A percentile compares a stretch with the other conserved stretches of the same genome.
phyloP scores from a whole-genome alignment of 2,888 invertebrate species.

The Melieria omissa region DNA sequence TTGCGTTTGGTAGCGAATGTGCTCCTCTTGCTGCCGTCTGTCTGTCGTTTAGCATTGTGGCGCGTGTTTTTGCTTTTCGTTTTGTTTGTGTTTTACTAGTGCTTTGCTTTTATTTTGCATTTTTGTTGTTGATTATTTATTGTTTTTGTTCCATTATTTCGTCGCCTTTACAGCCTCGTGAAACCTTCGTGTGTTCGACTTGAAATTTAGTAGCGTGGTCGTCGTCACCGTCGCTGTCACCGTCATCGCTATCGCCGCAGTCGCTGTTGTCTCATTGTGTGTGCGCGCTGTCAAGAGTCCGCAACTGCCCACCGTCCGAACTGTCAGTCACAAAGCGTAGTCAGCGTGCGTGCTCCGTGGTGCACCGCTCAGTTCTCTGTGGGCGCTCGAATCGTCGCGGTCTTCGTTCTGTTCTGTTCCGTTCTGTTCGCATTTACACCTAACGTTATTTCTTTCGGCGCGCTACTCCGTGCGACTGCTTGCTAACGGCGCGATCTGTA shows the following conservation, averaged over 20 bases:
- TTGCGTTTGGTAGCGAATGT: slow-evolving; percentile 43
- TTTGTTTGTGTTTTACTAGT: no score
- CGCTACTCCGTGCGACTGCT: background rate
- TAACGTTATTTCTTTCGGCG: background rate
- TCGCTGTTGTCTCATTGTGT: background rate
- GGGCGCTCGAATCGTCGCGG: slow-evolving; percentile 1
- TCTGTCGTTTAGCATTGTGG: no score
- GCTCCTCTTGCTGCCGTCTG: slow-evolving; percentile 1
- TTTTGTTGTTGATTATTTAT: no score
- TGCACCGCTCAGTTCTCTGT: no score
- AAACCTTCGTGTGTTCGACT: no score
- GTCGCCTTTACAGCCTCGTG: no score
- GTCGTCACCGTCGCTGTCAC: no score
- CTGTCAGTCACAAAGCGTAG: background rate
- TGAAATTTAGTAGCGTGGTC: no score
- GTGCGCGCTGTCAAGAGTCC: slow-evolving; percentile 23
- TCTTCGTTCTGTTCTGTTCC: background rate
- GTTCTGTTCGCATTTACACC: background rate
- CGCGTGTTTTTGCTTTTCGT: no score
- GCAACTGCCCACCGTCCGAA: slow-evolving; percentile 7
- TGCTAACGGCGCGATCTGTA: background rate
- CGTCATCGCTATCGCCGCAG: slow-evolving; percentile 17
- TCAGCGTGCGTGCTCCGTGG: slow-evolving; percentile 26
- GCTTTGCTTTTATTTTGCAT: no score
- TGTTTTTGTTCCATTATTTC: no score